These are phyloP conservation scores for Nemotelus nigrinus DNA, from an alignment of 2,888 invertebrate genomes.

Conservation along the genomic window DNA sequence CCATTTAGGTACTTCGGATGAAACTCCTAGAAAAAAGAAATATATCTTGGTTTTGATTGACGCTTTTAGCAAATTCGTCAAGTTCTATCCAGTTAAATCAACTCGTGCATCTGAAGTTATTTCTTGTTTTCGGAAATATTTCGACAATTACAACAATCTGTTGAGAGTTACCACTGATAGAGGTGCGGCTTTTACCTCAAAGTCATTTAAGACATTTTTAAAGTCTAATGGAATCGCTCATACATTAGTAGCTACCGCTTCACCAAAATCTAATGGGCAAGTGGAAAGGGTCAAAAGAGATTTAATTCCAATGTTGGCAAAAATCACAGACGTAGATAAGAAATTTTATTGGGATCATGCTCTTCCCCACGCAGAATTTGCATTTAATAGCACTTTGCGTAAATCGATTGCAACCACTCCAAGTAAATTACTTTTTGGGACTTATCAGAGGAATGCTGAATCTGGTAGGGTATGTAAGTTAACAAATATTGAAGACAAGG, in stretches of 20 bases:
- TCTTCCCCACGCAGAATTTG: constrained; percentile 52
- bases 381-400: constrained; percentile 53
- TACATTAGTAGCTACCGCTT: too few relatives aligned
- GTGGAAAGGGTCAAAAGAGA: constrained; percentile 45
- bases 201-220: constrained; percentile 49
- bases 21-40: constrained; percentile 43
- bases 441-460: constrained; percentile 52
- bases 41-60: constrained; percentile 45
- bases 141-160: constrained; percentile 18
- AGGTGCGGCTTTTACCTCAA: constrained; percentile 29
- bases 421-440: constrained; percentile 54
- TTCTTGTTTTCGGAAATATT: constrained; percentile 5
- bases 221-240: constrained; percentile 42
- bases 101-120: too few relatives aligned
- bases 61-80: constrained; percentile 48
- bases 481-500: constrained; percentile 29
- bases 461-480: constrained; percentile 48
- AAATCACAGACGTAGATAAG: neutral
- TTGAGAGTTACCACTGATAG: constrained; percentile 13
- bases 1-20: constrained; percentile 47
- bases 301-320: neutral
- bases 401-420: constrained; percentile 54
- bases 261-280: too few relatives aligned
- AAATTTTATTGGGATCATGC: constrained; percentile 50
- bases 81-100: too few relatives aligned